Conservation (phyloP, 2,113 vertebrate species). For the Cyprinus carpio region DNA sequence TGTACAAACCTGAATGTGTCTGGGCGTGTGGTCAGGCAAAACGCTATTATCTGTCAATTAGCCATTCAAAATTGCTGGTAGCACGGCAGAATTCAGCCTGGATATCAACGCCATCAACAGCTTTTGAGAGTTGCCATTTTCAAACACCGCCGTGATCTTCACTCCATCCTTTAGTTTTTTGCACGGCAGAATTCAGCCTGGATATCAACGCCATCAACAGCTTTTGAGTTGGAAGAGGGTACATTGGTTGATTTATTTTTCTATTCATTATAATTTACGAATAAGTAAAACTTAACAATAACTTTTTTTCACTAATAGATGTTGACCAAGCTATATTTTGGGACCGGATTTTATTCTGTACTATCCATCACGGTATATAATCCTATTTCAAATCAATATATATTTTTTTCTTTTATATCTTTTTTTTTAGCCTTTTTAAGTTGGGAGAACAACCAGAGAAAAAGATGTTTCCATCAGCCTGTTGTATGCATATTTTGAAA, state of each 20-base stretch:
- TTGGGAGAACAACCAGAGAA: not conserved
- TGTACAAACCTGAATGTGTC: not conserved
- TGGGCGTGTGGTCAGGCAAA: not conserved
- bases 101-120: not conserved
- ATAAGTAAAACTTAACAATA: no score
- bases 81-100: not conserved
- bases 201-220: not conserved
- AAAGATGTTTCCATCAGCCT: no score
- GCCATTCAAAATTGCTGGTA: not conserved
- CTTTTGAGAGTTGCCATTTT: slow-evolving; percentile 35
- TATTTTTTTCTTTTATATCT: no score
- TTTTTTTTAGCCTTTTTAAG: not conserved
- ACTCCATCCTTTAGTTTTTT: slow-evolving; percentile 14
- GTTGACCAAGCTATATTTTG: not conserved
- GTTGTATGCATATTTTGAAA: no score
- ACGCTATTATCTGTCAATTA: not conserved
- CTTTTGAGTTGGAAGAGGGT: not conserved
- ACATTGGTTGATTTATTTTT: no score
- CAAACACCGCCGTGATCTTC: slow-evolving; percentile 38
- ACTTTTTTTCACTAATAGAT: no score
- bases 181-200: not conserved
- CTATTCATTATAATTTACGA: no score
- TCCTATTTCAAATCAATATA: no score
- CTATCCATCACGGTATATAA: no score
- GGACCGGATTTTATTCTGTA: not conserved